Evolutionary conservation across 23 tunicate species (phyloP).

Genomic region (Diplosoma virens): DNA sequence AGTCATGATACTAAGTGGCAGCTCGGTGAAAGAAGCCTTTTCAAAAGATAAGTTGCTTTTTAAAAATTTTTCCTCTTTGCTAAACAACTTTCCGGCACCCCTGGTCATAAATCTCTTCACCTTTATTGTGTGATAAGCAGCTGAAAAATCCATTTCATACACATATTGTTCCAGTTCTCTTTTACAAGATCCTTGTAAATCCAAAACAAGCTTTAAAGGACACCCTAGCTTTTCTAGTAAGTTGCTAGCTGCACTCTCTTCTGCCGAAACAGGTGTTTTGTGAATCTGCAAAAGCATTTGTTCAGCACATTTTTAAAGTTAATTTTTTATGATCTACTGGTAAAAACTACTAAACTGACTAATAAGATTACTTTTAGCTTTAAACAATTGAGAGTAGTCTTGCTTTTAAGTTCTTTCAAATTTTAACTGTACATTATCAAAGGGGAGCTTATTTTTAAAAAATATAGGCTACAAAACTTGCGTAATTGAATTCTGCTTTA

Average conservation of each 20-base stretch:
- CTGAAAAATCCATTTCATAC: conserved; percentile 39
- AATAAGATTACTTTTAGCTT: too few relatives aligned
- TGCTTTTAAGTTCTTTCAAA: too few relatives aligned
- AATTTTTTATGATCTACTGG: too few relatives aligned
- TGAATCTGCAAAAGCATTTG: conserved; percentile 29
- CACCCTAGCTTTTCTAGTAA: conserved; percentile 55
- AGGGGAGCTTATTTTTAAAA: too few relatives aligned
- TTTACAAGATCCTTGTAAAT: conserved; percentile 12
- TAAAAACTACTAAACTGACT: too few relatives aligned
- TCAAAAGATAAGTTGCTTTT: not conserved
- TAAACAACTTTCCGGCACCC: not conserved
- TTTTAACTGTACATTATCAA: too few relatives aligned
- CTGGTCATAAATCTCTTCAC: not conserved
- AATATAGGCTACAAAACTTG: too few relatives aligned
- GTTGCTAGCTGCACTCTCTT: conserved; percentile 53
- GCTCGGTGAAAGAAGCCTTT: not conserved
- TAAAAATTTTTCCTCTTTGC: not conserved
- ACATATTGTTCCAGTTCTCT: conserved; percentile 31
- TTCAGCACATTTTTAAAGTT: too few relatives aligned
- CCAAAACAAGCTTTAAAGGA: not conserved
- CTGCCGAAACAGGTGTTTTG: conserved; percentile 30
- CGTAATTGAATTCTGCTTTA: too few relatives aligned
- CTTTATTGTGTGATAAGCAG: conserved; percentile 51
- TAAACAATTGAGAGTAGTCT: too few relatives aligned
- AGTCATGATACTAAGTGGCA: not conserved